Conservation (phyloP, 2,113 vertebrate species). For the Plestiodon gilberti region DNA sequence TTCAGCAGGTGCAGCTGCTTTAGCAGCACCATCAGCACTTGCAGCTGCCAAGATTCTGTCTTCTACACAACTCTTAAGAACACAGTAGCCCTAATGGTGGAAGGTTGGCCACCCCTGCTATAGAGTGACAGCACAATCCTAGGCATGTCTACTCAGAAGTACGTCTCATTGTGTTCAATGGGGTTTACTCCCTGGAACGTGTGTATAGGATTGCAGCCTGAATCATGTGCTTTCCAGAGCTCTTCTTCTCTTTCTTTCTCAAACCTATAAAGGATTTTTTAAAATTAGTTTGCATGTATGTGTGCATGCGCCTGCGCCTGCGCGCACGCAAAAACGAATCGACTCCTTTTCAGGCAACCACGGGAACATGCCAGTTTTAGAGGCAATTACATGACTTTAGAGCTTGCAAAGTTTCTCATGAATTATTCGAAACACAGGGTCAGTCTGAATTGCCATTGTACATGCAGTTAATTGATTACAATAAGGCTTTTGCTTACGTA, state of each 20-base stretch:
- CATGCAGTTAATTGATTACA: neutral
- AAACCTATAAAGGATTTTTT: neutral
- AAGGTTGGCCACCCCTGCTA: too few relatives aligned
- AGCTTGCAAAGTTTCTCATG: slow-evolving; percentile 1
- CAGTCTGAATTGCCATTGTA: neutral
- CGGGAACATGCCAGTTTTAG: neutral
- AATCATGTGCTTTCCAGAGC: neutral
- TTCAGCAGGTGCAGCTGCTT: too few relatives aligned
- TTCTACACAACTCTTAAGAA: too few relatives aligned
- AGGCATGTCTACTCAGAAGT: too few relatives aligned
- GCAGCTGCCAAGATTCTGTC: too few relatives aligned
- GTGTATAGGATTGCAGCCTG: too few relatives aligned
- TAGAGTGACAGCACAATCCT: too few relatives aligned
- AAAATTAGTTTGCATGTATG: too few relatives aligned
- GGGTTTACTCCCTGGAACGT: too few relatives aligned
- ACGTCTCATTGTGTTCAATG: too few relatives aligned
- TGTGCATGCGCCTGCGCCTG: neutral
- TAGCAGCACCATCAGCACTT: too few relatives aligned
- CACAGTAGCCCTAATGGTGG: too few relatives aligned
- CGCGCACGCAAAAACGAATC: neutral
- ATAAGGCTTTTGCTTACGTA: neutral
- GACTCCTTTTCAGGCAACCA: neutral
- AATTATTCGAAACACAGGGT: slow-evolving; percentile 1
- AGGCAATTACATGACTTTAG: neutral
- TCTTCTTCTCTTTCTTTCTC: neutral